A percentile compares a stretch with the other conserved stretches of the same genome.
Evolutionary conservation across 2,797 vertebrate species (phyloP).

Genomic region (Apogon hyalosoma): DNA sequence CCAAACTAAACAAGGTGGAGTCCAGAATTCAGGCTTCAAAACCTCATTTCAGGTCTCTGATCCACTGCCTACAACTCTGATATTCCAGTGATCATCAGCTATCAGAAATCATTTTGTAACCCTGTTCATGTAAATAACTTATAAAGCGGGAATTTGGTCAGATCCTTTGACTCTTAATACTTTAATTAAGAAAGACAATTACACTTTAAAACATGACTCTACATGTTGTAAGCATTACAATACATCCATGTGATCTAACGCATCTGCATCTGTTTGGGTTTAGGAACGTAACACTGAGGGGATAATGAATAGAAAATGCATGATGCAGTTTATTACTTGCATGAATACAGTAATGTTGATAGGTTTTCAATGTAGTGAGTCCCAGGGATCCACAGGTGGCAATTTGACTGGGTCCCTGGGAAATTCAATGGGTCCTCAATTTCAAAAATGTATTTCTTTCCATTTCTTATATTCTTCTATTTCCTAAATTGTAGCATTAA

Average conservation of each 20-base stretch:
- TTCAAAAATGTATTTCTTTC: no score
- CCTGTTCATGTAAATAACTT: neutral
- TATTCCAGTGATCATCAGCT: neutral
- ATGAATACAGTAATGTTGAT: no score
- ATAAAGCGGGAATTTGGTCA: neutral
- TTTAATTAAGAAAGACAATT: neutral
- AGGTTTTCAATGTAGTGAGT: no score
- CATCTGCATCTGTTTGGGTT: no score
- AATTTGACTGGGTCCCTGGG: no score
- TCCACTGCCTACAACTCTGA: neutral
- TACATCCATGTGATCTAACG: neutral
- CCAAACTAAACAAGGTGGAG: neutral
- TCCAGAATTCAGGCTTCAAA: neutral
- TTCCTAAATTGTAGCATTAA: no score
- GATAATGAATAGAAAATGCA: neutral
- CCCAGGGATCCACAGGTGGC: no score
- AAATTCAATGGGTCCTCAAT: no score
- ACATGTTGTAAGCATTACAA: neutral
- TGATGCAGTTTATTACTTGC: no score
- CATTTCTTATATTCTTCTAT: no score
- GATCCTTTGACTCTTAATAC: neutral
- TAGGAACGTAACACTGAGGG: no score
- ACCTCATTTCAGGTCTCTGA: neutral
- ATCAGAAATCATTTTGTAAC: neutral
- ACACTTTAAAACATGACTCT: neutral